phyloP scores from a whole-genome alignment of 2,888 invertebrate genomes.

The Rhagophthalmus giganteus region DNA sequence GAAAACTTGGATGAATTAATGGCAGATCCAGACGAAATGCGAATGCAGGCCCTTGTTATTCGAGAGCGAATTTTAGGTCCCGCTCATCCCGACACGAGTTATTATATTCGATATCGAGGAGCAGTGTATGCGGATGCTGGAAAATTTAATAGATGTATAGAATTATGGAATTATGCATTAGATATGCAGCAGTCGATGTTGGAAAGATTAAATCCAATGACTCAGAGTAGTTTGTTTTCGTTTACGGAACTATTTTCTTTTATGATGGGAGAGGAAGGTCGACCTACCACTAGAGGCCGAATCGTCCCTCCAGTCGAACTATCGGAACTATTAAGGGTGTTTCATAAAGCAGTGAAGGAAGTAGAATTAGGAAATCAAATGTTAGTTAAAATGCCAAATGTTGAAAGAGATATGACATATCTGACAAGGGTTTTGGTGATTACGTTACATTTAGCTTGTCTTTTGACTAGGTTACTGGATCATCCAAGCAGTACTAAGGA shows the following conservation, averaged over 20 bases:
- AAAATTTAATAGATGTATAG: conserved; percentile 88
- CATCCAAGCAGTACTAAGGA: conserved; percentile 42
- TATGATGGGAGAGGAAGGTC: conserved; percentile 86
- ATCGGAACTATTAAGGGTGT: conserved; percentile 80
- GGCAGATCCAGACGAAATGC: conserved; percentile 93
- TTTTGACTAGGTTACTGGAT: conserved; percentile 69
- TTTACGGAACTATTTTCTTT: conserved; percentile 94
- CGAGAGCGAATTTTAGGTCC: conserved; percentile 88
- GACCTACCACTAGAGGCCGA: conserved; percentile 62
- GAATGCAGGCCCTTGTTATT: conserved; percentile 92
- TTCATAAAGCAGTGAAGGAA: conserved; percentile 79
- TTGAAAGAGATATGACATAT: conserved; percentile 74
- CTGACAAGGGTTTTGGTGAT: conserved; percentile 85
- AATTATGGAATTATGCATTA: conserved; percentile 94
- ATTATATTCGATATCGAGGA: conserved; percentile 82
- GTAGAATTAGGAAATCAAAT: conserved; percentile 68
- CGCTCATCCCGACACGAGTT: conserved; percentile 95
- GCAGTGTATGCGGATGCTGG: conserved; percentile 87
- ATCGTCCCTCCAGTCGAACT: conserved; percentile 81
- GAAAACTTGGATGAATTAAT: conserved; percentile 83
- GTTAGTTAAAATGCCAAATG: conserved; percentile 62
- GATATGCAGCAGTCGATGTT: conserved; percentile 94
- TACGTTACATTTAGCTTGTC: conserved; percentile 79
- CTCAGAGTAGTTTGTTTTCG: conserved; percentile 90
- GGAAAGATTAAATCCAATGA: conserved; percentile 91